These are phyloP conservation scores for Bombyx mandarina DNA, from an alignment of 1,140 invertebrate genomes.

Conservation along the genomic window DNA sequence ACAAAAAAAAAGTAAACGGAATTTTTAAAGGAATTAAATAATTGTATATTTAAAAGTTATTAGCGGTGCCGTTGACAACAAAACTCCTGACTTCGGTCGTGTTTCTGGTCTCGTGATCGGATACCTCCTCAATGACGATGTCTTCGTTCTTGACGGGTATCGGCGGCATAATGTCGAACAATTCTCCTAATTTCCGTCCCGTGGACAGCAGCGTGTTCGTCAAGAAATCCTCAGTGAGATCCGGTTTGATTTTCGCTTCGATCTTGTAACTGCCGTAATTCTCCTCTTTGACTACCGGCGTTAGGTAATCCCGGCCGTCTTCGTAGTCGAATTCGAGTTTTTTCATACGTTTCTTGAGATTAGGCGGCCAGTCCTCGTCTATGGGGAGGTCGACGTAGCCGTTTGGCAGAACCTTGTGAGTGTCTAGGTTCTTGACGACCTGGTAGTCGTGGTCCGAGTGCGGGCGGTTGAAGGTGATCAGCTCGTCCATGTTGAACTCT, in stretches of 20 bases:
- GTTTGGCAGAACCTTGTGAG: conserved; percentile 28
- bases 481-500: conserved; percentile 63
- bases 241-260: conserved; percentile 21
- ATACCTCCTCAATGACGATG: conserved; percentile 50
- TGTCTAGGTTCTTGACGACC: conserved; percentile 40
- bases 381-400: conserved; percentile 64
- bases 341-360: conserved; percentile 59
- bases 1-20: conserved; percentile 9
- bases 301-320: conserved; percentile 49
- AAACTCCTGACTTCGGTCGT: conserved; percentile 47
- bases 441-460: conserved; percentile 68
- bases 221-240: conserved; percentile 31
- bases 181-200: conserved; percentile 43
- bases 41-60: conserved; percentile 28
- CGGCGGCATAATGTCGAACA: conserved; percentile 39
- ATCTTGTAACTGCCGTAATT: conserved; percentile 48
- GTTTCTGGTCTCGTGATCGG: conserved; percentile 45
- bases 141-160: conserved; percentile 57
- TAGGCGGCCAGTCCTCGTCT: conserved; percentile 61
- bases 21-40: conserved; percentile 9
- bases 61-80: conserved; percentile 43
- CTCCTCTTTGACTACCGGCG: conserved; percentile 54
- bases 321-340: conserved; percentile 58
- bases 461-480: conserved; percentile 58
- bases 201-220: conserved; percentile 45